Percentiles rank a stretch among this genome's conserved stretches.
These are phyloP conservation scores for Anoura caudifer DNA, from an alignment of 2,113 vertebrate species.

Conservation along the genomic window DNA sequence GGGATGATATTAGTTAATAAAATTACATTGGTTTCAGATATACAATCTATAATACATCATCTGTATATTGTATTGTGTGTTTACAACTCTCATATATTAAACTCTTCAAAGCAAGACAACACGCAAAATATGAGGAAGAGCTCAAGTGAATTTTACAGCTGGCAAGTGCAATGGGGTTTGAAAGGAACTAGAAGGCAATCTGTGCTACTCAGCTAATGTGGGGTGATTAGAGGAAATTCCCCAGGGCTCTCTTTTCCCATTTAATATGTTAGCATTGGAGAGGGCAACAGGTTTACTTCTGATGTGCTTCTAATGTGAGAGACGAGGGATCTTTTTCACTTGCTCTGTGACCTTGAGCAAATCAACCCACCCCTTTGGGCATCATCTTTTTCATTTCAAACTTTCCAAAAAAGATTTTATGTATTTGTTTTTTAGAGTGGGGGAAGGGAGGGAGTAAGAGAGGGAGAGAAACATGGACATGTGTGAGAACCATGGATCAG, in stretches of 20 bases:
- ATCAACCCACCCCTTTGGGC: not conserved
- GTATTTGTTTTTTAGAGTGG: too few relatives aligned
- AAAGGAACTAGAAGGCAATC: slow-evolving; percentile 35
- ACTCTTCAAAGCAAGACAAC: slow-evolving; percentile 25
- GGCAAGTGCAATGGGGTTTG: slow-evolving; percentile 28
- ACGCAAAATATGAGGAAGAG: not conserved
- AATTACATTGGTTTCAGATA: too few relatives aligned
- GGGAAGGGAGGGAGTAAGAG: too few relatives aligned
- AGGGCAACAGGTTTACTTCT: not conserved
- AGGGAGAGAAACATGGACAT: too few relatives aligned
- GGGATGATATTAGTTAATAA: too few relatives aligned
- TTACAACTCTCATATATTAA: not conserved
- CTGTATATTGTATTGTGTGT: too few relatives aligned
- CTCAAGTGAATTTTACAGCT: slow-evolving; percentile 24
- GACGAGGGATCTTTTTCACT: not conserved
- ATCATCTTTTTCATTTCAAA: not conserved
- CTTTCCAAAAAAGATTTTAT: not conserved
- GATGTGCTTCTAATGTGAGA: not conserved
- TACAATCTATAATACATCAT: too few relatives aligned
- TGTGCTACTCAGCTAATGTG: slow-evolving; percentile 22
- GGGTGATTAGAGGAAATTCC: slow-evolving; percentile 25
- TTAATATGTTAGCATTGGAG: not conserved
- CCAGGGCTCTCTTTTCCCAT: not conserved
- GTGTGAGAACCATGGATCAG: too few relatives aligned
- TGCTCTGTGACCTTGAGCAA: not conserved